These are phyloP conservation scores for Macquaria ambigua DNA, from an alignment of 2,113 vertebrate genomes.

Conservation along the genomic window DNA sequence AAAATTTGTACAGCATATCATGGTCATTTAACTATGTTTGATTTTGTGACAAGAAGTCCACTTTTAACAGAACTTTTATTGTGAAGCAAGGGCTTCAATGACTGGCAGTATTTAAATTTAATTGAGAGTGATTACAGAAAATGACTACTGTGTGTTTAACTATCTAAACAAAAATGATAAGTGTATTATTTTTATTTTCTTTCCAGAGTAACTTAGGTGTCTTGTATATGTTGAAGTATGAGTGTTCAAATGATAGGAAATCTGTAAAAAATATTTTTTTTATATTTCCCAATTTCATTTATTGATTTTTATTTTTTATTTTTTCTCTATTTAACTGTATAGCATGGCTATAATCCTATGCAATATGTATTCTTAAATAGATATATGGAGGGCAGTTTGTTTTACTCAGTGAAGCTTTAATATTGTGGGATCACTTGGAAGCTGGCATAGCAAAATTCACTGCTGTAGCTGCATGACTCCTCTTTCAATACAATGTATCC, in stretches of 20 bases:
- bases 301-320: constrained; percentile 86
- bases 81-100: constrained; percentile 82
- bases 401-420: constrained; percentile 88
- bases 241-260: constrained; percentile 90
- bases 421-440: constrained; percentile 90
- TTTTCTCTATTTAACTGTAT: constrained; percentile 84
- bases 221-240: constrained; percentile 97
- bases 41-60: constrained; percentile 74
- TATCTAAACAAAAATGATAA: constrained; percentile 80
- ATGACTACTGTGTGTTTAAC: constrained; percentile 81
- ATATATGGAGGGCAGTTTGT: constrained; percentile 92
- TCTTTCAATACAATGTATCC: constrained; percentile 91
- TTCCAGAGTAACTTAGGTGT: constrained; percentile 89
- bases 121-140: constrained; percentile 82
- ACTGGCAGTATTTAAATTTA: constrained; percentile 85
- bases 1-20: constrained; percentile 88
- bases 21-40: constrained; percentile 75
- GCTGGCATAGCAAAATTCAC: constrained; percentile 88
- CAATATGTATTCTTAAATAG: constrained; percentile 93
- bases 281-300: constrained; percentile 86
- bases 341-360: constrained; percentile 99
- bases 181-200: constrained; percentile 84
- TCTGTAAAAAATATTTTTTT: constrained; percentile 85
- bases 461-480: constrained; percentile 96
- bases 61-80: constrained; percentile 81